phyloP scores from a whole-genome alignment of 1,140 invertebrate species.

The Whitmania pigra region DNA sequence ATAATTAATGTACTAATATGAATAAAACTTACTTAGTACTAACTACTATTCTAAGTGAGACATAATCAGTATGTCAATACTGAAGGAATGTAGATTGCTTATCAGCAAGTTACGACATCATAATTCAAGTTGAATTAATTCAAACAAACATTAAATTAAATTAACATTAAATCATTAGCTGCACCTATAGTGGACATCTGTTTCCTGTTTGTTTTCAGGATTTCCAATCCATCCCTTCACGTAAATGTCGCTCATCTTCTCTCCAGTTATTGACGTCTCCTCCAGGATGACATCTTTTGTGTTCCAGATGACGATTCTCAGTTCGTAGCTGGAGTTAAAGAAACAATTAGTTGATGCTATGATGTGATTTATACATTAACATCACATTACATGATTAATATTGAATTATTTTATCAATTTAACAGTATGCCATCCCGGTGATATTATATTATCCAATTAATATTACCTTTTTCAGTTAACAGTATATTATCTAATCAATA shows the following conservation, averaged over 20 bases:
- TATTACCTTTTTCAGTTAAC: neutral
- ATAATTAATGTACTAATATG: too few relatives aligned
- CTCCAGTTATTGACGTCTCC: slow-evolving; percentile 43
- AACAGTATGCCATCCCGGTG: too few relatives aligned
- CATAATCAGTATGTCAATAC: too few relatives aligned
- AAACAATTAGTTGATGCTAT: slow-evolving; percentile 11
- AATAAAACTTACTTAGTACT: too few relatives aligned
- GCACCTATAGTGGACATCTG: slow-evolving; percentile 47
- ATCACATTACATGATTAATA: neutral
- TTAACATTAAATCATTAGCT: neutral
- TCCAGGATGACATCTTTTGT: slow-evolving; percentile 44
- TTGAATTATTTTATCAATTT: too few relatives aligned
- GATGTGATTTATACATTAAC: neutral
- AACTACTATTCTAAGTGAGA: too few relatives aligned
- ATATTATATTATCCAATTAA: too few relatives aligned
- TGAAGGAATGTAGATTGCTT: too few relatives aligned
- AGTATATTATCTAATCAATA: neutral
- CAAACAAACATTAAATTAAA: too few relatives aligned
- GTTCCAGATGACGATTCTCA: slow-evolving; percentile 44
- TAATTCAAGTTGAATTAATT: neutral
- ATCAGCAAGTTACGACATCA: too few relatives aligned
- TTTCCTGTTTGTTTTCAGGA: slow-evolving; percentile 44
- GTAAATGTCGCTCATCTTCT: slow-evolving; percentile 47
- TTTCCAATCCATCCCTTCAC: slow-evolving; percentile 45
- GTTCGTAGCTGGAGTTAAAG: slow-evolving; percentile 34